These are phyloP conservation scores for Tyto alba DNA, from an alignment of 2,113 vertebrate species.

Conservation along the genomic window DNA sequence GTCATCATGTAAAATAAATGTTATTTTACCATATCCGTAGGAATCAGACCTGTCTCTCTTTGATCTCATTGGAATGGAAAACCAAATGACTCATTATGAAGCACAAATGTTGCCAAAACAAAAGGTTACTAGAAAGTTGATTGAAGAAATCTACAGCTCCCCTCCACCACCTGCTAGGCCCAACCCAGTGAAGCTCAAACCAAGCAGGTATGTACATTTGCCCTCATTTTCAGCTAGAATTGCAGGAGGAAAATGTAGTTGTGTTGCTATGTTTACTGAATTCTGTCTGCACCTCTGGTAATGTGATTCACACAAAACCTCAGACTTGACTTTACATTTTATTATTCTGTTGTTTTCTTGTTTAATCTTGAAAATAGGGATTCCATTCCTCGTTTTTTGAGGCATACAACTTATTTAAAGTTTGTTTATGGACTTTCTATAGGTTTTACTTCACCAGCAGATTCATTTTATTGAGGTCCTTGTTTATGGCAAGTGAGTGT, in stretches of 20 bases:
- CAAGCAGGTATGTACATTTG: slow-evolving; percentile 77
- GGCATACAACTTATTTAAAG: not conserved
- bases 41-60: slow-evolving; percentile 81
- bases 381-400: not conserved
- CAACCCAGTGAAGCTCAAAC: slow-evolving; percentile 84
- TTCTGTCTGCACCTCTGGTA: not conserved
- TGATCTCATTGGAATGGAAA: slow-evolving; percentile 86
- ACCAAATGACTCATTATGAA: slow-evolving; percentile 82
- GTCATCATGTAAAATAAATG: not conserved
- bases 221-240: not conserved
- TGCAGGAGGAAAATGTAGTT: not conserved
- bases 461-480: not conserved
- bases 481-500: not conserved
- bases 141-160: slow-evolving; percentile 86
- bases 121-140: slow-evolving; percentile 83
- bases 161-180: slow-evolving; percentile 76
- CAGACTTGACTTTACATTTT: not conserved
- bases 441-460: not conserved
- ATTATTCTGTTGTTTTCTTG: not conserved
- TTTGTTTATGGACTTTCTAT: not conserved
- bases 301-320: not conserved
- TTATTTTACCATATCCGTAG: slow-evolving; percentile 52
- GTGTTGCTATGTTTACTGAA: not conserved
- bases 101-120: slow-evolving; percentile 83
- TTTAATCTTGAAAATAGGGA: not conserved